These are phyloP conservation scores for Scaptomyza pallida DNA, from an alignment of 1,140 invertebrate genomes.

Conservation along the genomic window DNA sequence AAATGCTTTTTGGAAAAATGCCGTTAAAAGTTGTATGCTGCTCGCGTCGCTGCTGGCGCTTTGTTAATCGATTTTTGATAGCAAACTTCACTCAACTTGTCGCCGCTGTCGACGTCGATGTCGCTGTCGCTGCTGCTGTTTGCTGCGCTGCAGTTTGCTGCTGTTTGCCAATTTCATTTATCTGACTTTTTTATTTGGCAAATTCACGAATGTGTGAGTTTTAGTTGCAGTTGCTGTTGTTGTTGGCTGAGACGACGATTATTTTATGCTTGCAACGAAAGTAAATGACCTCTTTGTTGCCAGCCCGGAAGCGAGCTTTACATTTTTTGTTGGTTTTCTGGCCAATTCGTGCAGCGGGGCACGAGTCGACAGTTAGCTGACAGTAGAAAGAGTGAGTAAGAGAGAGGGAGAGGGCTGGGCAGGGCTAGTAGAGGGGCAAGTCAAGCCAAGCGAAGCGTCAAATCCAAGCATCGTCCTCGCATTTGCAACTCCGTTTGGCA, in stretches of 20 bases:
- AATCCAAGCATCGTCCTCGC: constrained; percentile 59
- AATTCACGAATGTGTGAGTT: constrained; percentile 64
- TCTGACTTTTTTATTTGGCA: constrained; percentile 55
- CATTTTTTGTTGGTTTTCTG: constrained; percentile 37
- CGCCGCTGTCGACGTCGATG: constrained; percentile 12
- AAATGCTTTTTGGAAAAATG: constrained; percentile 67
- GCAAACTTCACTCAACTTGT: constrained; percentile 65
- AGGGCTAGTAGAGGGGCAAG: constrained; percentile 1
- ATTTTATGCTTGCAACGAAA: constrained; percentile 80
- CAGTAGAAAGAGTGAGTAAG: neutral
- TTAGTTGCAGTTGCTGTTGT: constrained; percentile 37
- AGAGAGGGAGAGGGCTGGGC: neutral
- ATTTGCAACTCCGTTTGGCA: constrained; percentile 71
- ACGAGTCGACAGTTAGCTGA: constrained; percentile 52
- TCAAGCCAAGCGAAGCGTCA: constrained; percentile 76
- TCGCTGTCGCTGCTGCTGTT: constrained; percentile 13
- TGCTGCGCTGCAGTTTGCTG: constrained; percentile 11
- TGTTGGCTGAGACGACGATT: constrained; percentile 64
- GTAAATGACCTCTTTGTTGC: constrained; percentile 77
- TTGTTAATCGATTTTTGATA: constrained; percentile 81
- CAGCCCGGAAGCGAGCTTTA: constrained; percentile 42
- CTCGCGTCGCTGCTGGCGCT: constrained; percentile 55
- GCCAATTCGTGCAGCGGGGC: constrained; percentile 54
- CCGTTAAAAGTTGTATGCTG: constrained; percentile 59
- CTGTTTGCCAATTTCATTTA: constrained; percentile 75